Evolutionary conservation across 2,888 invertebrate genomes (phyloP), one percentile per base, ranked within the genome.

Genomic region (Eristalis intricaria): DNA sequence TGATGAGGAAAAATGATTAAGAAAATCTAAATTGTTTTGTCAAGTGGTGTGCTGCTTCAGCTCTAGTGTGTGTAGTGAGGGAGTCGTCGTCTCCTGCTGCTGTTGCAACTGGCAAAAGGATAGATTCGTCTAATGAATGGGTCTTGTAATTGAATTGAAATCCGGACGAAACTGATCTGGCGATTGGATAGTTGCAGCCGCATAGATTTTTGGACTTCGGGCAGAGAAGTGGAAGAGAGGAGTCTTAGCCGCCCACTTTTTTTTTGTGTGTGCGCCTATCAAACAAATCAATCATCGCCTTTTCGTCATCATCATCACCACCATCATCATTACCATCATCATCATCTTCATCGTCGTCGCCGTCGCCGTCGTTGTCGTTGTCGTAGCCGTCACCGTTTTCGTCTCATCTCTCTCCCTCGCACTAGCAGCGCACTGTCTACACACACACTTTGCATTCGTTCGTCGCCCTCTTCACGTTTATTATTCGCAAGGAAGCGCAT

Each of bases 261-360:
- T 74, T 87, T 70, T 86, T 82, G 78, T 74, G 84, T 64, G 79
- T 87, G 87, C 84, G 87, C 87, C 87, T 87, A 87, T 84, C 87
- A 87, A 87, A 87, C 87, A 87, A 87, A 87, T 87, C 87, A 87
- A 87, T 87, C 87, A 87, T 87, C 79, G 87, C 87, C 87, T 84
- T 84, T 84, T 87, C 87, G 84, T 83, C 86, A 77, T 64, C 86
- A 75, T 60, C 82, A 74, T 74, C 85, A 69, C 60, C 80, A 29
- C 35, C 65, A 23, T 64, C 75, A 11, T 63, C 74, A 13, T 29
- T 61, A 43, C 68, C 40, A n/a, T 79, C 71, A 40, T 61, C 66
- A 32, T 60, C 73, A 15, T 68, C 68, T 26, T 69, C 23, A n/a
- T 50, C 43, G 38, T 68, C 35, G 73, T 78, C 38, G 82, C 75